Base-by-base conservation (phyloP, 2,113 vertebrate genomes). In the Cynopterus brachyotis region DNA sequence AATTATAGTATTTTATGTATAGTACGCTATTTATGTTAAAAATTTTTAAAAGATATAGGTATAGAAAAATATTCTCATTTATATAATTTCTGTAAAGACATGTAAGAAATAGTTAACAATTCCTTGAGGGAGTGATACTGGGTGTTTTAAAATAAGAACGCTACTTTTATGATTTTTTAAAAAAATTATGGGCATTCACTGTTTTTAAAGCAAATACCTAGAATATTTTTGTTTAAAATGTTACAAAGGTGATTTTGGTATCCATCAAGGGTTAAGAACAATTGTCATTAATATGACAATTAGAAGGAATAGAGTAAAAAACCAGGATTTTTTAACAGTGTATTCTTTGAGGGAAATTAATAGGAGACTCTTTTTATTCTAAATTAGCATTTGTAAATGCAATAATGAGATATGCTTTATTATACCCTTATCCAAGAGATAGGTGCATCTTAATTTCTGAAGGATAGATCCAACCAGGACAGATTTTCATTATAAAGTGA, bases 401-500 rank as follows among this genome's bases (percentile, higher is more conserved):
- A 95, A 69, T 97, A 96, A 94, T 96, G 89, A 95, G 91, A 91
- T 91, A 88, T 75, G 35, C 79, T 94, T 96, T 96, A 97, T 70
- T 81, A 91, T 97, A 95, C 96, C 62, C 89, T 96, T 98, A 97
- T 96, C 84, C 62, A 72, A 95, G 67, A 97, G 78, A 91, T 95
- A 97, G 92, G 95, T 97, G 82, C 78, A 59, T 97, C 96, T 96
- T 97, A 87, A 96, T 96, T 97, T 97, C 91, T 96, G 95, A 95
- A 98, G 91, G 91, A 97, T 95, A 95, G 81, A 95, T 81, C 81
- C 95, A 95, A 95, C 75, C 62, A 94, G 91, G 72, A 96, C 95
- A 97, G 81, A 95, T 95, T 98, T 97, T 97, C 91, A 96, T 94
- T 96, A 94, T 88, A 95, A 94, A 96, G 79, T 89, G 72, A 85